Evolutionary conservation across 1,140 invertebrate species (phyloP).

Genomic region (Trypoxylus dichotomus): DNA sequence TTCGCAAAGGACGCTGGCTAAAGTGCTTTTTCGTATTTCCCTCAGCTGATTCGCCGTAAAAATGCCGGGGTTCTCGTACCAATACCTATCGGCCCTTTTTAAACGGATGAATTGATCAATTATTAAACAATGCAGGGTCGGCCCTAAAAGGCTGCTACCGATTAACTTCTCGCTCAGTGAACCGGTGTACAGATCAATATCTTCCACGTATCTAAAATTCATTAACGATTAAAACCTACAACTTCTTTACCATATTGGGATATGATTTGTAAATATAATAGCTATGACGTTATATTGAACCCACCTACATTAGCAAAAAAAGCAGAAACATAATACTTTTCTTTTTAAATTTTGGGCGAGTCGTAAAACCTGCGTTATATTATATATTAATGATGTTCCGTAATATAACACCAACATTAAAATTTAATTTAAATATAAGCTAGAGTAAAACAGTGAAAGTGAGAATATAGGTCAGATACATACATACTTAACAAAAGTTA

Average conservation of each 20-base stretch:
- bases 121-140: constrained; percentile 84
- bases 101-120: constrained; percentile 81
- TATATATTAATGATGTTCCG: no score
- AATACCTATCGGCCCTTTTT: constrained; percentile 81
- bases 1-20: constrained; percentile 87
- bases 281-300: not conserved
- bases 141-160: constrained; percentile 72
- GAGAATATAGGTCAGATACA: not conserved
- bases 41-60: constrained; percentile 81
- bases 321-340: no score
- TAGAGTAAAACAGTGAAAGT: not conserved
- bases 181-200: constrained; percentile 87
- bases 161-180: constrained; percentile 75
- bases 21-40: constrained; percentile 80
- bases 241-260: not conserved
- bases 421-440: not conserved
- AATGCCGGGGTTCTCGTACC: constrained; percentile 79
- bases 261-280: not conserved
- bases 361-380: no score
- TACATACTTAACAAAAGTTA: not conserved
- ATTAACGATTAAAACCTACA: not conserved
- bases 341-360: no score
- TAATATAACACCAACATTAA: no score
- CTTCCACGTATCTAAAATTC: constrained; percentile 67
- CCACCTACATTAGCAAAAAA: not conserved